Base-by-base conservation (phyloP, 2,888 invertebrate genomes). In the Dasypogon diadema region DNA sequence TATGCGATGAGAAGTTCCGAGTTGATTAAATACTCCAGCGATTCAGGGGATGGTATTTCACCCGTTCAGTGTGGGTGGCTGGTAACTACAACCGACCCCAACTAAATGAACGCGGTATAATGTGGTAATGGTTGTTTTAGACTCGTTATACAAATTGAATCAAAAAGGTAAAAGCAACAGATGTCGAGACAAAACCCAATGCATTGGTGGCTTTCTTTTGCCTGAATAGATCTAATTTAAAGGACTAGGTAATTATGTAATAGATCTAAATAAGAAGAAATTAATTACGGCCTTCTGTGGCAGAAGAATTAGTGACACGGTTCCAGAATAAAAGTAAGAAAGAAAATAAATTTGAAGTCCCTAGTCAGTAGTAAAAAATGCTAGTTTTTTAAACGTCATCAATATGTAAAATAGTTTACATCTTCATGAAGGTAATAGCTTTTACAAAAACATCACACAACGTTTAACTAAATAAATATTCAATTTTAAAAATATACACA, bases 101-200 rank as follows among this genome's bases (percentile, higher is more conserved):
- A 12, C 42, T 42, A 42, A n/a, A 12, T 42, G 54, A 22, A 8
- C 21, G 54, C 54, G 54, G 54, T 14, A 54, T 22, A 54, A 21
- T 54, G 54, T 54, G 54, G 18, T 18, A 54, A 18, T 18, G 54
- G 22, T 10, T 10, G 21, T 54, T 22, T 54, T 18, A 54, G 54
- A 22, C 18, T 54, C 56, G 21, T 34, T 26, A 68, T 75, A 48
- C 75, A 68, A 74, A 74, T 74, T 58, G 46, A 70, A 75, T 75
- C 75, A 75, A 75, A 75, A 75, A 58, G 70, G 58, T 70, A 70
- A 70, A 75, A 75, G 75, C 70, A 70, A 75, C 70, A 70, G 75
- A 70, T 75, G 75, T 51, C 18, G 48, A 14, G 26, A 56, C 30
- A 24, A 26, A 26, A 42, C 42, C 14, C 56, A 24, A 5, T 56